These are phyloP conservation scores for Drosophila crucigera DNA, from an alignment of 2,888 invertebrate genomes.

Conservation along the genomic window DNA sequence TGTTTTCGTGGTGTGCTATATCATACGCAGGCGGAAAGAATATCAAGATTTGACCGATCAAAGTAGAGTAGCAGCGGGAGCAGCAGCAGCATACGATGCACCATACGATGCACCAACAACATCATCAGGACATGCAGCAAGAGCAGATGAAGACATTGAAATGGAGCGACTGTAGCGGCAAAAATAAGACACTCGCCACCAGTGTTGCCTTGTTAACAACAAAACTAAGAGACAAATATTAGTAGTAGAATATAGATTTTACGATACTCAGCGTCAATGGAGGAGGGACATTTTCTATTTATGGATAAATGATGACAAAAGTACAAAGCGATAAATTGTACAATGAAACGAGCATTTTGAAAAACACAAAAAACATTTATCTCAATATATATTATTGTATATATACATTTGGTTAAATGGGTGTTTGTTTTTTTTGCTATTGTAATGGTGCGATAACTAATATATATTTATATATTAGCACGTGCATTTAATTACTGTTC, in stretches of 20 bases:
- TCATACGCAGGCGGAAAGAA: slow-evolving; percentile 68
- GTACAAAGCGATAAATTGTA: slow-evolving; percentile 30
- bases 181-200: neutral
- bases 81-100: slow-evolving; percentile 5
- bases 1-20: slow-evolving; percentile 69
- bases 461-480: slow-evolving; percentile 36
- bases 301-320: slow-evolving; percentile 17
- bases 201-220: slow-evolving; percentile 27
- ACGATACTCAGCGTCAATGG: slow-evolving; percentile 56
- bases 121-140: slow-evolving; percentile 30
- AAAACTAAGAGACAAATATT: neutral
- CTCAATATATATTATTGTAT: neutral
- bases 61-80: slow-evolving; percentile 11
- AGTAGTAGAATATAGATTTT: slow-evolving; percentile 9
- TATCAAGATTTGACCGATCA: slow-evolving; percentile 40
- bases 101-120: slow-evolving; percentile 14
- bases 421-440: slow-evolving; percentile 3
- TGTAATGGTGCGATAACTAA: neutral
- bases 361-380: slow-evolving; percentile 9
- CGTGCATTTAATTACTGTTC: slow-evolving; percentile 66
- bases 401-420: neutral
- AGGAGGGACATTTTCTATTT: slow-evolving; percentile 30
- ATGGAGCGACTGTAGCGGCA: slow-evolving; percentile 68
- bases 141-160: slow-evolving; percentile 62
- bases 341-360: slow-evolving; percentile 1